A percentile compares a stretch with the other conserved stretches of the same genome.
Evolutionary conservation across 2,888 invertebrate species (phyloP).

Genomic region (Drosophila ezoana): DNA sequence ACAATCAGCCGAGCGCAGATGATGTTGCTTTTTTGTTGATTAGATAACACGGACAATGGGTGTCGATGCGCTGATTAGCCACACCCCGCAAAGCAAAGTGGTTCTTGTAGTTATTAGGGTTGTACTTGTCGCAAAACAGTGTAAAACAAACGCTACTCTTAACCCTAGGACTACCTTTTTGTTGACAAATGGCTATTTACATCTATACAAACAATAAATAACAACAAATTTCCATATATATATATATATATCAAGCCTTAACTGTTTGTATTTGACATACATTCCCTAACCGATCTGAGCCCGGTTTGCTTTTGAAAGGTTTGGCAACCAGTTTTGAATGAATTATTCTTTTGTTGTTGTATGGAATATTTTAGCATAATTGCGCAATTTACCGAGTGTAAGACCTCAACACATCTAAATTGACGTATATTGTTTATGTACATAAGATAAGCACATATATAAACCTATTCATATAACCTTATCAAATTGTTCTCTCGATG

Average conservation of each 20-base stretch:
- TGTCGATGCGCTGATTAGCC: slow-evolving; percentile 29
- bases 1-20: slow-evolving; percentile 39
- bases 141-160: neutral
- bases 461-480: neutral
- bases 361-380: neutral
- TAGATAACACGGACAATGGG: slow-evolving; percentile 45
- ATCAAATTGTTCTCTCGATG: neutral
- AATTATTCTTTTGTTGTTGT: neutral
- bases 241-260: neutral
- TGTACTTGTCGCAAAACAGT: slow-evolving; percentile 5
- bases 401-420: neutral
- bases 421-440: too few species aligned
- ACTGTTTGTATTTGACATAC: neutral
- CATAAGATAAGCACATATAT: neutral
- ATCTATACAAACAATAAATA: neutral
- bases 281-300: neutral
- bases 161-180: slow-evolving; percentile 2
- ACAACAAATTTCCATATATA: neutral
- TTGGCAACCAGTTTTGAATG: slow-evolving; percentile 9
- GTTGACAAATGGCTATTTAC: neutral
- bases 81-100: slow-evolving; percentile 19
- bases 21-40: slow-evolving; percentile 41
- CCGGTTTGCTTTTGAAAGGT: neutral
- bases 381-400: neutral
- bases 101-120: neutral